Percentiles rank a stretch among this genome's conserved stretches.
Evolutionary conservation across 2,113 vertebrate species (phyloP).

Genomic region (Chloroceryle aenea): DNA sequence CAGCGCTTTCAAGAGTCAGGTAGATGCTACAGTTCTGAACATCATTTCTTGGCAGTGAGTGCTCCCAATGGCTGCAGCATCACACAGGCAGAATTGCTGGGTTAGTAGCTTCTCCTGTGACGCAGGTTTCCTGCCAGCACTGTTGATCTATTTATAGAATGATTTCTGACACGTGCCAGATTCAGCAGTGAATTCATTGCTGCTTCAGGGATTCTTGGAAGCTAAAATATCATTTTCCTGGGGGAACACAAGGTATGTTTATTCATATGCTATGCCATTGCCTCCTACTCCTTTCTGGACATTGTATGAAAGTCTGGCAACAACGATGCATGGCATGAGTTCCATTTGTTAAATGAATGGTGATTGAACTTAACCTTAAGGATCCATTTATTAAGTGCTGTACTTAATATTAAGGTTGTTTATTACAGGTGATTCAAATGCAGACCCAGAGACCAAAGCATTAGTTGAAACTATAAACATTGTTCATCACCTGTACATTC

Average conservation of each 20-base stretch:
- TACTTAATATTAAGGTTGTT: neutral
- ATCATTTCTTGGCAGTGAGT: neutral
- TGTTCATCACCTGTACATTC: neutral
- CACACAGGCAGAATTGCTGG: neutral
- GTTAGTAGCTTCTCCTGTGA: slow-evolving; percentile 5
- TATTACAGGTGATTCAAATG: neutral
- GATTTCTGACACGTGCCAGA: slow-evolving; percentile 7
- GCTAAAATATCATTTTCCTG: neutral
- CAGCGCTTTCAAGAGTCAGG: neutral
- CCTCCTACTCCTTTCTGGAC: neutral
- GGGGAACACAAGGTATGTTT: neutral
- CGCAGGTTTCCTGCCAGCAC: slow-evolving; percentile 10
- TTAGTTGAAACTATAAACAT: neutral
- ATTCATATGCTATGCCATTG: fast-evolving
- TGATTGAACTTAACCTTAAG: neutral
- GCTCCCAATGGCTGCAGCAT: neutral
- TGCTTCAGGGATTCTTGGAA: neutral
- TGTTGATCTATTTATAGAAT: slow-evolving; percentile 33
- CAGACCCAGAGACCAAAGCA: neutral
- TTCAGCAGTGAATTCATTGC: neutral
- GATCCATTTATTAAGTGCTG: neutral
- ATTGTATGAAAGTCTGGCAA: neutral
- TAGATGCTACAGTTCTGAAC: neutral
- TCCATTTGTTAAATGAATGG: neutral
- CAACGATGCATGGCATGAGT: neutral